Evolutionary conservation across 2,113 vertebrate species (phyloP).

Genomic region (Myrmophylax atrothorax): DNA sequence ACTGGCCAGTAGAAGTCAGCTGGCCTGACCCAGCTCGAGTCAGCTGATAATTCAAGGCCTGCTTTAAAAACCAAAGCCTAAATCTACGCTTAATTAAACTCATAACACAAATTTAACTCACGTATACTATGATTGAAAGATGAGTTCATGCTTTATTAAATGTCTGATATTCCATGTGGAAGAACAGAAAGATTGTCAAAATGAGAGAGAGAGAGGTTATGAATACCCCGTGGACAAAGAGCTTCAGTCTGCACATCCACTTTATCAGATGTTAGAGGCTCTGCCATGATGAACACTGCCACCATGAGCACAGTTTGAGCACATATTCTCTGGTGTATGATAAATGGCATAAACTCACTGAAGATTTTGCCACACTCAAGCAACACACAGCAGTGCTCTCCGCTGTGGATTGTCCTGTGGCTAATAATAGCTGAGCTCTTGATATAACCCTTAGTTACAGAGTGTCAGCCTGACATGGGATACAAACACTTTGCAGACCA

Average conservation of each 20-base stretch:
- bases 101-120: neutral
- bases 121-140: neutral
- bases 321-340: neutral
- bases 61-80: too few relatives aligned
- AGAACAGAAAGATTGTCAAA: neutral
- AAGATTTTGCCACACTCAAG: neutral
- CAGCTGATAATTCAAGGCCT: too few relatives aligned
- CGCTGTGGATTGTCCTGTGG: neutral
- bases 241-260: neutral
- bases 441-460: accelerated
- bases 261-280: neutral
- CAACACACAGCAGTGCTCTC: neutral
- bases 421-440: neutral
- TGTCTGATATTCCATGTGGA: neutral
- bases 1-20: too few relatives aligned
- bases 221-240: neutral
- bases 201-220: neutral
- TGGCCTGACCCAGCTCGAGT: too few relatives aligned
- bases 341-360: neutral
- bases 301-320: neutral
- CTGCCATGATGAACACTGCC: accelerated
- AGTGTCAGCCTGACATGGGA: neutral
- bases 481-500: neutral
- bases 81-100: too few relatives aligned
- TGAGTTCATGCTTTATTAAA: neutral